Evolutionary conservation across 2,888 invertebrate species (phyloP).

Genomic region (Aporophyla lueneburgensis): DNA sequence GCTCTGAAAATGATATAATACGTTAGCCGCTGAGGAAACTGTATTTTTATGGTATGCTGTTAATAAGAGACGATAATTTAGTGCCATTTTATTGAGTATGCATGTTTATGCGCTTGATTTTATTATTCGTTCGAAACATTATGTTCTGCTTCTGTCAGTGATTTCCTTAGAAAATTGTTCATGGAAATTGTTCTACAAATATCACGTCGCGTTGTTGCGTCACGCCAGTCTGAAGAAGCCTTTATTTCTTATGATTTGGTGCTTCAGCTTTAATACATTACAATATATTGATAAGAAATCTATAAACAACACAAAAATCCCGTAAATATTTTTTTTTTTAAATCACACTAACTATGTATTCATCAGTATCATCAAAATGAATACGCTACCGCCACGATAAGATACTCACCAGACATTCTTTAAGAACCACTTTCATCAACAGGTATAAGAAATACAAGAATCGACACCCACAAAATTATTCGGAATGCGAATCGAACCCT

Average conservation of each 20-base stretch:
- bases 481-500: constrained; percentile 43
- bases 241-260: too few relatives aligned
- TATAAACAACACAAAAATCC: not conserved
- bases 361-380: constrained; percentile 33
- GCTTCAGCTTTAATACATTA: too few relatives aligned
- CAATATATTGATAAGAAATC: too few relatives aligned
- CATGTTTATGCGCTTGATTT: not conserved
- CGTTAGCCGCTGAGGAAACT: not conserved
- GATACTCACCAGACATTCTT: constrained; percentile 28
- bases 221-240: too few relatives aligned
- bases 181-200: too few relatives aligned
- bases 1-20: too few relatives aligned
- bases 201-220: too few relatives aligned
- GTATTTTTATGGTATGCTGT: not conserved
- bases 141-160: not conserved
- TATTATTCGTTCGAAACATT: not conserved
- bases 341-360: too few relatives aligned
- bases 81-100: not conserved
- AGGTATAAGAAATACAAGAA: constrained; percentile 19
- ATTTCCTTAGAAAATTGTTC: too few relatives aligned
- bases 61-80: constrained; percentile 4
- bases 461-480: constrained; percentile 42
- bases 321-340: too few relatives aligned
- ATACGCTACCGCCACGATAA: constrained; percentile 25
- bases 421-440: constrained; percentile 35